These are phyloP conservation scores for Caenorhabditis afra DNA, from an alignment of 2,888 invertebrate genomes.

Conservation along the genomic window DNA sequence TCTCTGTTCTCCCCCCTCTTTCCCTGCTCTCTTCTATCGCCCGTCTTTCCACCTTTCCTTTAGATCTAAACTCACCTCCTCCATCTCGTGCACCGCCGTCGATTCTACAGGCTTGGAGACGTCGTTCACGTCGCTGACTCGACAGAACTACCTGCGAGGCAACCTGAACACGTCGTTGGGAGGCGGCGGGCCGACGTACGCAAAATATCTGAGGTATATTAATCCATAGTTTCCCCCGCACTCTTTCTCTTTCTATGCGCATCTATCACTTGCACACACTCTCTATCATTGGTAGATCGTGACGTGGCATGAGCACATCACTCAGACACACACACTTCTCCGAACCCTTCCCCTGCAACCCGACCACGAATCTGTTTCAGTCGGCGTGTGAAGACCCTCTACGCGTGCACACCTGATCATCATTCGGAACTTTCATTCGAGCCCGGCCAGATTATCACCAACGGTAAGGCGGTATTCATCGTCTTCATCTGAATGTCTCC, in stretches of 20 bases:
- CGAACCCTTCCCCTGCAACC: not conserved
- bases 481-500: not conserved
- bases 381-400: conserved; percentile 91
- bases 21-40: conserved; percentile 20
- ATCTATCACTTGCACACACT: conserved; percentile 22
- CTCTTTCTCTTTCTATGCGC: conserved; percentile 7
- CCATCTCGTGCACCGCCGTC: conserved; percentile 55
- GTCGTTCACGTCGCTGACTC: conserved; percentile 50
- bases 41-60: conserved; percentile 39
- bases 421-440: conserved; percentile 97
- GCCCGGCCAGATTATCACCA: conserved; percentile 97
- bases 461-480: conserved; percentile 85
- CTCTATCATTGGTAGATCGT: conserved; percentile 33
- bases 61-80: conserved; percentile 55
- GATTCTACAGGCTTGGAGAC: conserved; percentile 47
- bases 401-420: conserved; percentile 95
- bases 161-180: conserved; percentile 25
- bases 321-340: not conserved
- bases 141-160: conserved; percentile 46
- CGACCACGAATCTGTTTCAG: conserved; percentile 51
- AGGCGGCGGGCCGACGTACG: conserved; percentile 35
- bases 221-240: conserved; percentile 16
- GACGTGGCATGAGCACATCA: conserved; percentile 50
- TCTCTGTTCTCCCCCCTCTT: conserved; percentile 9
- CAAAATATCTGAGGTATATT: conserved; percentile 54